Evolutionary conservation across 1,140 invertebrate species (phyloP).

Genomic region (Drosophila pandora): DNA sequence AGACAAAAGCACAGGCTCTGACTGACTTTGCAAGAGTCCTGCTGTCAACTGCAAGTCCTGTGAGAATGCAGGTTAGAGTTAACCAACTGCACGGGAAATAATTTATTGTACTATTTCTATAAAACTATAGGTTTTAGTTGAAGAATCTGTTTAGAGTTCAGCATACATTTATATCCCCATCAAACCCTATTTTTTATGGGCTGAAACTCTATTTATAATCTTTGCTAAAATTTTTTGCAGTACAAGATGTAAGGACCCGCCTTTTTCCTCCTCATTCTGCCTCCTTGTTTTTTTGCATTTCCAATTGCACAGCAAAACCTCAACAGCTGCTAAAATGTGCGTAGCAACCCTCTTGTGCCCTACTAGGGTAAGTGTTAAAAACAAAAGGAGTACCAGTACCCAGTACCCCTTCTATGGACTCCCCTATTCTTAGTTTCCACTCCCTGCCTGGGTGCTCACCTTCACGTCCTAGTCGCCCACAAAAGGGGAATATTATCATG

Average conservation of each 20-base stretch:
- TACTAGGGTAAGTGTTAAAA: slow-evolving; percentile 68
- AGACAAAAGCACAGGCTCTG: slow-evolving; percentile 33
- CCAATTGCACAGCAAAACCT: slow-evolving; percentile 56
- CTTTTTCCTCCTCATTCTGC: slow-evolving; percentile 20
- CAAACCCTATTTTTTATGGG: too few species aligned
- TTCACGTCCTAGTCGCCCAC: slow-evolving; percentile 30
- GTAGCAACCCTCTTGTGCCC: slow-evolving; percentile 54
- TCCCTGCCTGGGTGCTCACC: slow-evolving; percentile 26
- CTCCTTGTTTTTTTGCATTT: slow-evolving; percentile 43
- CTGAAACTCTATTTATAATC: too few species aligned
- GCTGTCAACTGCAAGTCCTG: slow-evolving; percentile 60
- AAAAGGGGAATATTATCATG: slow-evolving; percentile 67
- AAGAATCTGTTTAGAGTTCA: too few species aligned
- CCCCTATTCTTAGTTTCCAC: not conserved
- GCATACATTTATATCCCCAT: too few species aligned
- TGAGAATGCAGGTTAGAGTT: slow-evolving; percentile 31
- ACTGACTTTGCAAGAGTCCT: slow-evolving; percentile 25
- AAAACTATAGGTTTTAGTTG: too few species aligned
- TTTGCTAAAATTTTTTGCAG: not conserved
- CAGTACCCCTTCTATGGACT: slow-evolving; percentile 17
- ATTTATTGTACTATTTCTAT: not conserved
- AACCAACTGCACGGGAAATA: slow-evolving; percentile 2
- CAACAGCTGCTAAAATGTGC: slow-evolving; percentile 78
- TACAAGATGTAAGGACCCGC: slow-evolving; percentile 14
- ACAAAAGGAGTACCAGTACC: slow-evolving; percentile 60